These are phyloP conservation scores for Syngnathus floridae DNA, from an alignment of 2,113 vertebrate genomes.

Conservation along the genomic window DNA sequence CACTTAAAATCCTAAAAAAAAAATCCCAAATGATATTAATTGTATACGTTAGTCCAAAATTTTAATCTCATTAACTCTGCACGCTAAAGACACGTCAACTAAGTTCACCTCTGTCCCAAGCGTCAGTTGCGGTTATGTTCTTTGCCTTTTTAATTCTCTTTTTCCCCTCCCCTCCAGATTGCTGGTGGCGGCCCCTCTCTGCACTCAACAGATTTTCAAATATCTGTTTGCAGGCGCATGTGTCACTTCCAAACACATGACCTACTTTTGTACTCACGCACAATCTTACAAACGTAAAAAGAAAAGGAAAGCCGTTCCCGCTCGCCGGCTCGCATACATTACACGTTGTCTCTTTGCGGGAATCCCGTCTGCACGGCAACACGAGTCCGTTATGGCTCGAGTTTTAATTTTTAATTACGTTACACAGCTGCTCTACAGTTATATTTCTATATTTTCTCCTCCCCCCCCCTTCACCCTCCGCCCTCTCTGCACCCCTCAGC, in stretches of 20 bases:
- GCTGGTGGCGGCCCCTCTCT: slow-evolving; percentile 60
- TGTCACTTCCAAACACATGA: slow-evolving; percentile 71
- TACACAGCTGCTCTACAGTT: slow-evolving; percentile 50
- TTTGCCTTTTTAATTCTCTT: slow-evolving; percentile 20
- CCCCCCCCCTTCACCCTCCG: background rate
- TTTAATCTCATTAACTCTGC: background rate
- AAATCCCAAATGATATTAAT: background rate
- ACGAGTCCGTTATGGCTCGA: slow-evolving; percentile 55
- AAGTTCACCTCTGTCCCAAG: slow-evolving; percentile 21
- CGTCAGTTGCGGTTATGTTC: slow-evolving; percentile 55
- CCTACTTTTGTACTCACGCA: slow-evolving; percentile 67
- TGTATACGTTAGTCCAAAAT: background rate
- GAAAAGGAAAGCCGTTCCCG: slow-evolving; percentile 2
- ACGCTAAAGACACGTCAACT: background rate
- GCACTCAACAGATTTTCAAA: slow-evolving; percentile 63
- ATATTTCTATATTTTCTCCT: slow-evolving; percentile 30
- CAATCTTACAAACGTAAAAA: slow-evolving; percentile 51
- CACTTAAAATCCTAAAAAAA: slow-evolving; percentile 57
- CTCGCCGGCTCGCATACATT: slow-evolving; percentile 35
- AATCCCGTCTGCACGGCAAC: slow-evolving; percentile 40
- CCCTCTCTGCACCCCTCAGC: background rate
- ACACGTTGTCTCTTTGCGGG: slow-evolving; percentile 9
- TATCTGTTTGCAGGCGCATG: slow-evolving; percentile 68
- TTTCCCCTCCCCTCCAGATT: slow-evolving; percentile 17
- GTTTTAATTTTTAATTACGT: slow-evolving; percentile 61